Evolutionary conservation across 2,797 vertebrate species (phyloP), one percentile per base, ranked within the genome.

Genomic region (Gallinago nigripennis): DNA sequence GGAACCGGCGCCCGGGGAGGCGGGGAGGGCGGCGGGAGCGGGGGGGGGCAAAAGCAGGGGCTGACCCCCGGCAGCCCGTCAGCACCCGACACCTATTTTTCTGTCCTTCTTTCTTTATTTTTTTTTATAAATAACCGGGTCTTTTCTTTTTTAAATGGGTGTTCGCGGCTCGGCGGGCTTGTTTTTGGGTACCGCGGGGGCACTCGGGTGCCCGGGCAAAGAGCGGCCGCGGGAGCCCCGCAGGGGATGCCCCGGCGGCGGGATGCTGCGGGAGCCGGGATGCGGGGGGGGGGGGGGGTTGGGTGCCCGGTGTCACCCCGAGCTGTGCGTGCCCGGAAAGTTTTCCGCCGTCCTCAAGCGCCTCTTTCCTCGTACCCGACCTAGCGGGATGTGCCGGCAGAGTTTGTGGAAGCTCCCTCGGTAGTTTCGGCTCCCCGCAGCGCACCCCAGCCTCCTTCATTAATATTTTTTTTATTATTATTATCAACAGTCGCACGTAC

Each of bases 131-230:
- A 45, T 8, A 45, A 45, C 10, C 45, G 11, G 45, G 20, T 46
- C 45, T 46, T 46, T 46, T 45, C 18, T 19, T 45, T 45, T 20
- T 46, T 21, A 46, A 46, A 21, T 46, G 8, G 37, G 17, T 37
- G 1, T 24, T 63, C 24, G 11, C 6, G 2, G 31, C 39, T 43
- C 7, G 18, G 17, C 21, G 60, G 75, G 57, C 14, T 43, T 6
- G 61, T 43, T 43, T 65, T 45, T 13, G 61, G 70, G 65, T 60
- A 21, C 20, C 5, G 31, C 18, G 43, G 70, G 51, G 51, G 15
- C 30, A 2, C 28, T 13, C 0, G 3, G 20, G 21, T 35, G 19
- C 13, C 21, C 27, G 20, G 17, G 69, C 63, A 0, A 23, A 20
- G 43, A 13, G 72, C 66, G 12, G 63, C 76, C 21, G 33, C 56